These are phyloP conservation scores for Cheilinus undulatus DNA, from an alignment of 2,113 vertebrate genomes.

Conservation along the genomic window DNA sequence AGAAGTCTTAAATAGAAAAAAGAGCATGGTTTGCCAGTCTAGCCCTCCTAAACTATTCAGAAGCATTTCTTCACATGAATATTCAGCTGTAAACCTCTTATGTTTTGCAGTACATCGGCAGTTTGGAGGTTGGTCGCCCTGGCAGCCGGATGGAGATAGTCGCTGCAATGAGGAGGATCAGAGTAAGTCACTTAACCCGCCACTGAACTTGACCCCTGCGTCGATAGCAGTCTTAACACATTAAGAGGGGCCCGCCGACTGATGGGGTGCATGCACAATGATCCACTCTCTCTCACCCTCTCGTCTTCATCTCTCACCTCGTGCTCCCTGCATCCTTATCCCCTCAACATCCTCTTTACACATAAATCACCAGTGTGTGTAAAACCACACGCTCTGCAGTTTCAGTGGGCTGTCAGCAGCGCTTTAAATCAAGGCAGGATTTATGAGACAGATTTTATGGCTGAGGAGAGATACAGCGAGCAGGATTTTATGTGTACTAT, in stretches of 20 bases:
- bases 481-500: slow-evolving; percentile 15
- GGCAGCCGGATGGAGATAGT: slow-evolving; percentile 97
- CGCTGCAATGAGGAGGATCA: slow-evolving; percentile 95
- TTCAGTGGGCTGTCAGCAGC: slow-evolving; percentile 51
- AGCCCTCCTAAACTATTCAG: not conserved
- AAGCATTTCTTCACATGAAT: too few relatives aligned
- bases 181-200: slow-evolving; percentile 85
- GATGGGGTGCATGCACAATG: not conserved
- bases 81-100: slow-evolving; percentile 21
- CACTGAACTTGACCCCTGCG: slow-evolving; percentile 13
- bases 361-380: slow-evolving; percentile 24
- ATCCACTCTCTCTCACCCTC: not conserved
- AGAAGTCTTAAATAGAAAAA: too few relatives aligned
- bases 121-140: slow-evolving; percentile 93
- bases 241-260: not conserved
- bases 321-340: slow-evolving; percentile 20
- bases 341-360: not conserved
- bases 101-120: slow-evolving; percentile 91
- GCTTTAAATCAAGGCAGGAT: slow-evolving; percentile 43
- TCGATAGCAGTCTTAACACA: slow-evolving; percentile 1
- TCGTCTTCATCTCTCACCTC: slow-evolving; percentile 9
- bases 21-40: too few relatives aligned
- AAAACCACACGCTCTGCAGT: slow-evolving; percentile 31
- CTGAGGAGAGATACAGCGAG: not conserved
- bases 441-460: slow-evolving; percentile 18